These are phyloP conservation scores for Rhorus exstirpatorius DNA, from an alignment of 2,888 invertebrate species.

Conservation along the genomic window DNA sequence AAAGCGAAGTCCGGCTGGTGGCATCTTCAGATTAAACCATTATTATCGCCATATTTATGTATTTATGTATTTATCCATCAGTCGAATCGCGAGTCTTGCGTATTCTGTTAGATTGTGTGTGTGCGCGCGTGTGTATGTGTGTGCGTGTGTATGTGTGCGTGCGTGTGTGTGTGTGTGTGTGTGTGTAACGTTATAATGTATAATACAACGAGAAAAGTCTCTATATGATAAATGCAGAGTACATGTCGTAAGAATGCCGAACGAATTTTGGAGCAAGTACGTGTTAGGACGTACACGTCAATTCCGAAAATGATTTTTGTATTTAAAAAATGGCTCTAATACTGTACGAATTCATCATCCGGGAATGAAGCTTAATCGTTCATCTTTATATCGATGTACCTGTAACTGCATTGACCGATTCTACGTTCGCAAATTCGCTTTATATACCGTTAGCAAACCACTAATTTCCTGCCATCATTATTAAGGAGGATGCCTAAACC, in stretches of 20 bases:
- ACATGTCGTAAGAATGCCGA: slow-evolving; percentile 17
- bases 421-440: too few relatives aligned
- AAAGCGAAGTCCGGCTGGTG: slow-evolving; percentile 1
- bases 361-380: too few relatives aligned
- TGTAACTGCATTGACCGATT: too few relatives aligned
- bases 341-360: too few relatives aligned
- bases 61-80: slow-evolving; percentile 39
- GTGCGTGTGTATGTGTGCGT: too few relatives aligned
- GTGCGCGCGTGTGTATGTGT: too few relatives aligned
- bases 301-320: slow-evolving; percentile 50
- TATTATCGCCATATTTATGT: slow-evolving; percentile 2
- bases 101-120: slow-evolving; percentile 18
- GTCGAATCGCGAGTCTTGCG: slow-evolving; percentile 32
- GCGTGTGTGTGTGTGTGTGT: slow-evolving; percentile 37
- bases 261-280: slow-evolving; percentile 27
- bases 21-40: slow-evolving; percentile 13
- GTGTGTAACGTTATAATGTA: slow-evolving; percentile 23
- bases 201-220: slow-evolving; percentile 21
- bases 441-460: too few relatives aligned
- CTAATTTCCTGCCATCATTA: too few relatives aligned
- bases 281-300: slow-evolving; percentile 15
- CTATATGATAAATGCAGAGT: slow-evolving; percentile 30
- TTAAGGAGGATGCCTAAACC: too few relatives aligned
- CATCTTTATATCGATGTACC: too few relatives aligned
- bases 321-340: slow-evolving; percentile 7